These are phyloP conservation scores for Columba janthina DNA, from an alignment of 2,113 vertebrate genomes.

Conservation along the genomic window DNA sequence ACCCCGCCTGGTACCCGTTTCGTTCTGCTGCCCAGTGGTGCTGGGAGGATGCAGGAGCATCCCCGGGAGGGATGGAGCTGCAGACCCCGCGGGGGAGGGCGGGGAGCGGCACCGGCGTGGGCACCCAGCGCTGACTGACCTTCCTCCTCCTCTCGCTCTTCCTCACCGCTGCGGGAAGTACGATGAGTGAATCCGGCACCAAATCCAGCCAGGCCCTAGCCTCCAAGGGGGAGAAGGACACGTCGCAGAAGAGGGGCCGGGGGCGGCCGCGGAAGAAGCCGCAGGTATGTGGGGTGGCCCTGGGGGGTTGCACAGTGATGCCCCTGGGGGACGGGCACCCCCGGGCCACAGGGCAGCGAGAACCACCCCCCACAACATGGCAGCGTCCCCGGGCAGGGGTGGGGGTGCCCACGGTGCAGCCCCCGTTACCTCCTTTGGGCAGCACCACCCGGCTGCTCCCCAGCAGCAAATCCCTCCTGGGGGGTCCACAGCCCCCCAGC, in stretches of 20 bases:
- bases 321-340: not conserved
- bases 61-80: too few species aligned
- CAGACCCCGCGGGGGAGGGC: too few species aligned
- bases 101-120: rapidly evolving
- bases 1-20: too few species aligned
- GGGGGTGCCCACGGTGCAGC: not conserved
- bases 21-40: too few species aligned
- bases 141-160: not conserved
- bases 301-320: too few species aligned
- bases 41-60: too few species aligned
- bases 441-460: not conserved
- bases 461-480: not conserved
- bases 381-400: not conserved
- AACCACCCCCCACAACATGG: not conserved
- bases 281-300: slow-evolving; percentile 72
- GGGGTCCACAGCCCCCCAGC: not conserved
- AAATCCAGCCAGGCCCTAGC: slow-evolving; percentile 88
- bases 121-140: not conserved
- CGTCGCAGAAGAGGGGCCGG: slow-evolving; percentile 90
- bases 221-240: slow-evolving; percentile 90
- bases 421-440: rapidly evolving
- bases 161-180: slow-evolving; percentile 48
- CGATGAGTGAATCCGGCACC: slow-evolving; percentile 87
- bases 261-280: slow-evolving; percentile 93
- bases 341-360: not conserved